Base-by-base conservation (phyloP, 2,797 vertebrate species). In the Bryconaethiops microstoma region DNA sequence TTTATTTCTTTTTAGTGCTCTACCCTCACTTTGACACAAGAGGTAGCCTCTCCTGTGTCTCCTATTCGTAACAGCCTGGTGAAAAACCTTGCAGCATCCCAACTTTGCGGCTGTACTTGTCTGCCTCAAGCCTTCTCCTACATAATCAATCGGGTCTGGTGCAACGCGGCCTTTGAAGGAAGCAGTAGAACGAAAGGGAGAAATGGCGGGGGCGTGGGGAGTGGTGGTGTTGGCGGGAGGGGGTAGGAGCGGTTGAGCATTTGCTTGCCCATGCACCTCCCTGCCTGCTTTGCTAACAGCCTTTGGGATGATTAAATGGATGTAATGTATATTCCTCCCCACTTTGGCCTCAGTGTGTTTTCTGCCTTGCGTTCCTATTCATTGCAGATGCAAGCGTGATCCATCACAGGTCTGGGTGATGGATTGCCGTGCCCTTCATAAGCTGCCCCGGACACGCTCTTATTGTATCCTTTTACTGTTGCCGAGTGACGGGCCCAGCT, bases 401-500 rank as follows among this genome's bases (percentile, higher is more conserved):
- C 87, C 89, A 93, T 93, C 92, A 93, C 86, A 87, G 54, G 59
- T 76, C 35, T 59, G 72, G 84, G 85, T 94, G 93, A 94, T 93
- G 91, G 91, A 94, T 94, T 89, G 90, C 88, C 80, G 65, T 92
- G 92, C 90, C 91, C 91, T 92, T 93, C 90, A 89, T 88, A 87
- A 90, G 89, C 89, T 85, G 89, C 87, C 88, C 89, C 77, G 91
- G 92, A 94, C 92, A 91, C 86, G 85, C 91, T 91, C 92, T 92
- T 93, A 93, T 91, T 93, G 91, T 92, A 91, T 94, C 92, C 91
- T 90, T 91, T 93, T 93, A 93, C 92, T 79, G 87, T 87, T 76
- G 88, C 69, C 74, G 86, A 91, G 88, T 92, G 89, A 91, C 91
- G 88, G 92, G 88, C 89, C 21, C 4, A 84, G 87, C 86, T 72